Percentiles rank a stretch among this genome's conserved stretches.
Evolutionary conservation across 2,888 invertebrate species (phyloP).

Genomic region (Dendrolimus houi): DNA sequence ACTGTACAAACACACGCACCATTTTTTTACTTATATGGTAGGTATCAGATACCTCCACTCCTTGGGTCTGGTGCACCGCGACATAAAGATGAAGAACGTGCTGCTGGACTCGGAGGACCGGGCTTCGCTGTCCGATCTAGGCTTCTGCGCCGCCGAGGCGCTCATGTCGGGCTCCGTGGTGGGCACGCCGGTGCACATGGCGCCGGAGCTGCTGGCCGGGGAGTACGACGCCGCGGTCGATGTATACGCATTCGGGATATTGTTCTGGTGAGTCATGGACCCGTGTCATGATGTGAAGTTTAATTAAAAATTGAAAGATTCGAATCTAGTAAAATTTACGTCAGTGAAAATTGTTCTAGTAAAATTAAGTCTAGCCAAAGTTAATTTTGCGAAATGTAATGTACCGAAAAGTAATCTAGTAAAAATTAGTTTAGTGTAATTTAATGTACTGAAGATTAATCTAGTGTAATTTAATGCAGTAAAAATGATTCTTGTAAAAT

Average conservation of each 20-base stretch:
- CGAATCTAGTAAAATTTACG: too few relatives aligned
- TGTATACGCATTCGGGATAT: constrained; percentile 92
- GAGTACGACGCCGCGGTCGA: constrained; percentile 90
- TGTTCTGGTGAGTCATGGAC: constrained; percentile 80
- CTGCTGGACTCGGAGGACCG: constrained; percentile 83
- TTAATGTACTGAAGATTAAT: too few relatives aligned
- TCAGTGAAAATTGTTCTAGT: too few relatives aligned
- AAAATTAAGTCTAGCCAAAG: too few relatives aligned
- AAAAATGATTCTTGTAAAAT: too few relatives aligned
- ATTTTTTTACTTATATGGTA: constrained; percentile 10
- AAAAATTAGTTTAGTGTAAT: too few relatives aligned
- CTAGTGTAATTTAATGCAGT: too few relatives aligned
- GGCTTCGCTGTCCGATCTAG: constrained; percentile 90
- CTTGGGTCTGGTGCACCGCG: constrained; percentile 90
- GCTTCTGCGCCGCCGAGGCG: constrained; percentile 93
- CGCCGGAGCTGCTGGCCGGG: constrained; percentile 89
- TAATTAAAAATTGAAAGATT: too few relatives aligned
- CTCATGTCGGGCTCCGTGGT: constrained; percentile 94
- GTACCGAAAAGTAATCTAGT: too few relatives aligned
- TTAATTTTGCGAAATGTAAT: too few relatives aligned
- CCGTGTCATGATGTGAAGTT: background rate
- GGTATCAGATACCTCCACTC: constrained; percentile 92
- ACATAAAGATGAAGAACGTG: constrained; percentile 93
- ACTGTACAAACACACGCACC: too few relatives aligned
- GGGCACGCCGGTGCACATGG: constrained; percentile 94